Evolutionary conservation across 1,140 invertebrate species (phyloP).

Genomic region (Hycleus cichorii): DNA sequence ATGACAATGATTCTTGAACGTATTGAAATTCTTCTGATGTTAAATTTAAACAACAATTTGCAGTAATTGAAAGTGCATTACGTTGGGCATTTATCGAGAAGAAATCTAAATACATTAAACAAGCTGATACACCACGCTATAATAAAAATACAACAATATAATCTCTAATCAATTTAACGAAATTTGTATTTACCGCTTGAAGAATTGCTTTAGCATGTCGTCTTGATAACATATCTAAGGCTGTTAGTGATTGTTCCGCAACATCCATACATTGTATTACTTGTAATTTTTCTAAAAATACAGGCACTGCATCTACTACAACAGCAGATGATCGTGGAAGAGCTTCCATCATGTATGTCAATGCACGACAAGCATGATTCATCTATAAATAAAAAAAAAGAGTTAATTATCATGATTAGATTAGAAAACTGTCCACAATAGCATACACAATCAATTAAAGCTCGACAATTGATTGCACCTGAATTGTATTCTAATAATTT

Average conservation of each 20-base stretch:
- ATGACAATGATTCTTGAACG: conserved; percentile 77
- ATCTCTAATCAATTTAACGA: no score
- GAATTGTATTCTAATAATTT: conserved; percentile 17
- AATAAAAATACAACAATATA: conserved; percentile 20
- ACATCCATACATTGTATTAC: conserved; percentile 99
- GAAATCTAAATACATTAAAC: conserved; percentile 94
- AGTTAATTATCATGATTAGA: background rate
- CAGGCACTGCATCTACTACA: conserved; percentile 94
- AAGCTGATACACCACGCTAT: conserved; percentile 87
- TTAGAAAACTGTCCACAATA: conserved; percentile 25
- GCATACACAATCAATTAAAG: conserved; percentile 27
- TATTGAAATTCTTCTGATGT: conserved; percentile 89
- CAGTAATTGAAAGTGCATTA: conserved; percentile 88
- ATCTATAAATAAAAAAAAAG: conserved; percentile 53
- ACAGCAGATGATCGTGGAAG: conserved; percentile 91
- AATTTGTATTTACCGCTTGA: conserved; percentile 65
- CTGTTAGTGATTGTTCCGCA: conserved; percentile 93
- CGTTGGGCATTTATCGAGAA: conserved; percentile 95
- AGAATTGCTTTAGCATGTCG: conserved; percentile 93
- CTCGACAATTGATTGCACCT: conserved; percentile 29
- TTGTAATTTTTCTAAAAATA: conserved; percentile 91
- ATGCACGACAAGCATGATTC: conserved; percentile 96
- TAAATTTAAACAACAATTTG: conserved; percentile 94
- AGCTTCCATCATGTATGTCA: conserved; percentile 99
- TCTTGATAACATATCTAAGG: conserved; percentile 93